A percentile compares a stretch with the other conserved stretches of the same genome.
Conservation (phyloP, 2,113 vertebrate species). For the Gobio gobio region DNA sequence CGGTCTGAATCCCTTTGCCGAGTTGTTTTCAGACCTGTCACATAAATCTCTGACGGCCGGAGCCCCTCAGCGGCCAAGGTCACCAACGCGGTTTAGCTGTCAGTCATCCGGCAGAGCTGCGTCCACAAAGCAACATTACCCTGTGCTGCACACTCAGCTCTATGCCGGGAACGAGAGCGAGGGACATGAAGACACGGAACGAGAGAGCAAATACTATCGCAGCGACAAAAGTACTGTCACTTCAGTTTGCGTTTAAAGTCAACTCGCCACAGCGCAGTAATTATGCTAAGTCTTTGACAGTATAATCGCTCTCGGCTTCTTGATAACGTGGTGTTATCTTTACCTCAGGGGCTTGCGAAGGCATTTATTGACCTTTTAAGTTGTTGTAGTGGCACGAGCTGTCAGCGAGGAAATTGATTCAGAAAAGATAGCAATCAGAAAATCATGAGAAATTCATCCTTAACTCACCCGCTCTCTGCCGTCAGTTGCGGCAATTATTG, state of each 20-base stretch:
- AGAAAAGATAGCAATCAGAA: conserved; percentile 27
- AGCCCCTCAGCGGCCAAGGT: conserved; percentile 60
- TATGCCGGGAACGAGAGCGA: not conserved
- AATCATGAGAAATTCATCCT: not conserved
- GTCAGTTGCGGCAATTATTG: not conserved
- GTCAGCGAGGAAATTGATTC: conserved; percentile 8
- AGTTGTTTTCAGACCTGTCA: conserved; percentile 33
- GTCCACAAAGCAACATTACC: conserved; percentile 25
- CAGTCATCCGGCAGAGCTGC: conserved; percentile 11
- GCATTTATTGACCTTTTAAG: conserved; percentile 44
- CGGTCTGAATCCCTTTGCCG: not conserved
- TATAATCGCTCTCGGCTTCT: conserved; percentile 10
- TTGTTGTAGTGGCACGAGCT: not conserved
- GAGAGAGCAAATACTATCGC: not conserved
- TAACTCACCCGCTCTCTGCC: not conserved
- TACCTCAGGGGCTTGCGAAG: not conserved
- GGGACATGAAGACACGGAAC: not conserved
- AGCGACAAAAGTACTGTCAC: not conserved
- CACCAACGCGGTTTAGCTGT: conserved; percentile 44
- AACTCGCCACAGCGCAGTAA: not conserved
- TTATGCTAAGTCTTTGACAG: conserved; percentile 38
- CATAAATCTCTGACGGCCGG: conserved; percentile 50
- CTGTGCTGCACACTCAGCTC: conserved; percentile 4
- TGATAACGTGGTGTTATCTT: not conserved
- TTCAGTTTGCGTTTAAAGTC: not conserved